Evolutionary conservation across 2,888 invertebrate genomes (phyloP).

Genomic region (Drosophila lutescens): DNA sequence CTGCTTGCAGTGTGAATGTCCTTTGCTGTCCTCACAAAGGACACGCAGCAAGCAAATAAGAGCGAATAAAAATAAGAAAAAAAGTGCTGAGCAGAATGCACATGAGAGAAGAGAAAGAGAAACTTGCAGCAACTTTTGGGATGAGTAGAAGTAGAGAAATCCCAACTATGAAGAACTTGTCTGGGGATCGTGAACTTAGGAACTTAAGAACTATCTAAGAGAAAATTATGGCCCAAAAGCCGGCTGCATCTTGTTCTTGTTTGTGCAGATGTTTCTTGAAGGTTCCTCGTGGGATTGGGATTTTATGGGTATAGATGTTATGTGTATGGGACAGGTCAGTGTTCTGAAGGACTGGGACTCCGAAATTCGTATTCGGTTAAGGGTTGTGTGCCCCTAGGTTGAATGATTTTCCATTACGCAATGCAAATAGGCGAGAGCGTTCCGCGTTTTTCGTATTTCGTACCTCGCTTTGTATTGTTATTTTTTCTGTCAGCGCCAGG

Average conservation of each 20-base stretch:
- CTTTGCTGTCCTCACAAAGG: slow-evolving; percentile 73
- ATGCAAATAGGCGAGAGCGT: slow-evolving; percentile 68
- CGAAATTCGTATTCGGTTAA: slow-evolving; percentile 39
- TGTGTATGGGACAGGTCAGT: slow-evolving; percentile 70
- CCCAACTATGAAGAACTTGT: slow-evolving; percentile 17
- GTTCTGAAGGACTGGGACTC: background rate
- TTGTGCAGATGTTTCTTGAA: slow-evolving; percentile 72
- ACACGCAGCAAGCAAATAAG: slow-evolving; percentile 51
- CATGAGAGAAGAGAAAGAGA: slow-evolving; percentile 54
- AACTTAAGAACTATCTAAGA: slow-evolving; percentile 13
- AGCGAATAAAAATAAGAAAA: background rate
- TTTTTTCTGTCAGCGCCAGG: slow-evolving; percentile 51
- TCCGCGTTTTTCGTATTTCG: slow-evolving; percentile 6
- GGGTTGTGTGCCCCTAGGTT: slow-evolving; percentile 22
- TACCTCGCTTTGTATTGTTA: slow-evolving; percentile 16
- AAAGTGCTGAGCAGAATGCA: slow-evolving; percentile 2
- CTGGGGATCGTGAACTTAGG: slow-evolving; percentile 4
- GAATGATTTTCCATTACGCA: slow-evolving; percentile 68
- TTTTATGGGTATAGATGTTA: slow-evolving; percentile 41
- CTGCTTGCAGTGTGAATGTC: slow-evolving; percentile 73
- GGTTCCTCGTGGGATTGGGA: slow-evolving; percentile 56
- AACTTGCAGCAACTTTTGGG: slow-evolving; percentile 50
- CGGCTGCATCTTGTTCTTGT: slow-evolving; percentile 65
- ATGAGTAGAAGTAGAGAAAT: slow-evolving; percentile 13
- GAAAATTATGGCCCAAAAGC: slow-evolving; percentile 31